Percentiles rank a stretch among this genome's conserved stretches.
Conservation (phyloP, 2,113 vertebrate genomes). For the Lipotes vexillifer region DNA sequence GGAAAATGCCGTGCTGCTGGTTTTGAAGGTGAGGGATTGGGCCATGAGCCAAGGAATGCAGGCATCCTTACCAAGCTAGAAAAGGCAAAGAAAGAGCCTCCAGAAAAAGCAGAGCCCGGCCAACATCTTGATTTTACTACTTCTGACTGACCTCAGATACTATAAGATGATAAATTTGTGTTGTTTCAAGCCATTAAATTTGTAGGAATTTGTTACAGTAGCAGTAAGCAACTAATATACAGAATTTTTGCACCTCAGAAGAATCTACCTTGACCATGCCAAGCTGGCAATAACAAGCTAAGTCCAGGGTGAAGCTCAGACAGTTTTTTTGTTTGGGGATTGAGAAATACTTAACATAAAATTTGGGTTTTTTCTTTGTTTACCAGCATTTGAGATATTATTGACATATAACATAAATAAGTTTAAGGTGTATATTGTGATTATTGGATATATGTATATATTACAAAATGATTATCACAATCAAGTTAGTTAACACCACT, state of each 20-base stretch:
- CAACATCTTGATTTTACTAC: neutral
- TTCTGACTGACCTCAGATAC: neutral
- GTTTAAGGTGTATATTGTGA: neutral
- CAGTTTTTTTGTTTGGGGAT: neutral
- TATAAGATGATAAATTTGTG: neutral
- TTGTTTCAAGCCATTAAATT: neutral
- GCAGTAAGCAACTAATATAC: neutral
- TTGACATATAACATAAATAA: neutral
- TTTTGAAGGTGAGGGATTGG: no score
- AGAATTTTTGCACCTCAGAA: neutral
- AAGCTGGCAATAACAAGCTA: neutral
- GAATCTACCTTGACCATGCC: neutral
- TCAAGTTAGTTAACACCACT: neutral
- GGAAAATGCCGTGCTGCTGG: no score
- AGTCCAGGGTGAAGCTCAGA: neutral
- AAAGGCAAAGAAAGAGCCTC: neutral
- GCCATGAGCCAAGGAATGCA: no score
- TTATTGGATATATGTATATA: no score
- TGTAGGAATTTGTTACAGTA: neutral
- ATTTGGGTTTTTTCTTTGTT: neutral
- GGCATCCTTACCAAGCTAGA: neutral
- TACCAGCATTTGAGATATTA: neutral
- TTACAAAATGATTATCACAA: neutral
- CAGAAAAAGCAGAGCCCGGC: neutral
- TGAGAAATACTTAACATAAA: neutral